A percentile compares a stretch with the other conserved stretches of the same genome.
phyloP scores from a whole-genome alignment of 2,888 invertebrate genomes.

The Nemotelus pantherinus region DNA sequence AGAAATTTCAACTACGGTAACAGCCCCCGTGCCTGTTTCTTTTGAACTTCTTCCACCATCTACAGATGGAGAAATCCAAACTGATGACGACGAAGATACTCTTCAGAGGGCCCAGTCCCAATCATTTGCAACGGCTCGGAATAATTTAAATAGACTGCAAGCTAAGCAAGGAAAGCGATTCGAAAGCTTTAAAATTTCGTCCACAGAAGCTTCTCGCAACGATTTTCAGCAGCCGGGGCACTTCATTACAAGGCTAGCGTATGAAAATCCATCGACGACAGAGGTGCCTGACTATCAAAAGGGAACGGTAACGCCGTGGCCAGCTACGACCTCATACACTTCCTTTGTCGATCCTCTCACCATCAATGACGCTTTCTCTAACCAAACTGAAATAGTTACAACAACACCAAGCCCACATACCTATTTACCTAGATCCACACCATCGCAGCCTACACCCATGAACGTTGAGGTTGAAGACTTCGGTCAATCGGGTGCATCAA shows the following conservation, averaged over 20 bases:
- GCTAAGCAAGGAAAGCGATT: background rate
- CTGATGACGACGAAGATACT: slow-evolving; percentile 72
- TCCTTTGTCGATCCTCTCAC: slow-evolving; percentile 76
- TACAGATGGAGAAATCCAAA: slow-evolving; percentile 43
- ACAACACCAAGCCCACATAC: slow-evolving; percentile 62
- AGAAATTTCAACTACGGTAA: slow-evolving; percentile 56
- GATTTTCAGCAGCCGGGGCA: slow-evolving; percentile 36
- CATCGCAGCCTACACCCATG: slow-evolving; percentile 51
- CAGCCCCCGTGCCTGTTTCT: slow-evolving; percentile 54
- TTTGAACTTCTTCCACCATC: slow-evolving; percentile 54
- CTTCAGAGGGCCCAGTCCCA: slow-evolving; percentile 76
- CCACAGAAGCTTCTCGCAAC: slow-evolving; percentile 42
- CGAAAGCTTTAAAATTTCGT: slow-evolving; percentile 34
- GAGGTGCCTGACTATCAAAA: slow-evolving; percentile 53
- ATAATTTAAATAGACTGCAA: slow-evolving; percentile 53
- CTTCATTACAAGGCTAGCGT: slow-evolving; percentile 30
- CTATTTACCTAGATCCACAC: slow-evolving; percentile 58
- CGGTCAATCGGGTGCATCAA: slow-evolving; percentile 58
- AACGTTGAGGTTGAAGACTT: slow-evolving; percentile 61
- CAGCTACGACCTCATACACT: slow-evolving; percentile 68
- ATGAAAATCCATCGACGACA: slow-evolving; percentile 50
- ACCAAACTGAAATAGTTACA: slow-evolving; percentile 57
- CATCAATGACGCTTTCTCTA: slow-evolving; percentile 74
- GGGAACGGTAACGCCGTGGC: slow-evolving; percentile 65
- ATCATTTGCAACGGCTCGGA: slow-evolving; percentile 72